A percentile compares a stretch with the other conserved stretches of the same genome.
phyloP scores from a whole-genome alignment of 2,888 invertebrate species.

The Drosophila meridionalis region DNA sequence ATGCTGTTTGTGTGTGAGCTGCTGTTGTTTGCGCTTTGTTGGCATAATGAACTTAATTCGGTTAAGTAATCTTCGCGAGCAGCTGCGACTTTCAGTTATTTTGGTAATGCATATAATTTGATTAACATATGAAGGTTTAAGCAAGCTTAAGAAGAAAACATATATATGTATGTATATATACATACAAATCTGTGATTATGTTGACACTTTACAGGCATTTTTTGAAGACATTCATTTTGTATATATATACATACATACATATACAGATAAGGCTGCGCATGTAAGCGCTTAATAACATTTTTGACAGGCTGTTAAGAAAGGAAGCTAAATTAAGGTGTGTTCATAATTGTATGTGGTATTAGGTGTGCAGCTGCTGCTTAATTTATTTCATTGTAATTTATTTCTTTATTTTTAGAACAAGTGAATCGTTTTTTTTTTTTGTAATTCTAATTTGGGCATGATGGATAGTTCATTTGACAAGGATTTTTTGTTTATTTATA shows the following conservation, averaged over 20 bases:
- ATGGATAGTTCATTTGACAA: neutral
- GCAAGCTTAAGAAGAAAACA: neutral
- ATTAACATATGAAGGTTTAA: constrained; percentile 62
- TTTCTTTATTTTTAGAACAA: neutral
- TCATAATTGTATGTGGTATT: neutral
- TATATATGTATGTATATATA: no score
- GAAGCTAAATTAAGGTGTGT: neutral
- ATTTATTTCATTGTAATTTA: neutral
- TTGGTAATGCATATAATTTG: constrained; percentile 51
- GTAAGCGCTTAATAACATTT: constrained; percentile 2
- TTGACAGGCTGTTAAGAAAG: neutral
- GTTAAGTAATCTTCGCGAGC: constrained; percentile 52
- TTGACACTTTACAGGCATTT: constrained; percentile 3
- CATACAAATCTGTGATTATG: neutral
- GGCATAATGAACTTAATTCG: constrained; percentile 71
- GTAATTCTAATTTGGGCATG: neutral
- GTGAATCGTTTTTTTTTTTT: neutral
- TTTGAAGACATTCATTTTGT: neutral
- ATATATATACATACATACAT: neutral
- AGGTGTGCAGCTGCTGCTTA: neutral
- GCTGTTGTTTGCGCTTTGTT: constrained; percentile 48
- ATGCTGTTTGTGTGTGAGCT: constrained; percentile 7
- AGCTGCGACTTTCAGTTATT: constrained; percentile 32
- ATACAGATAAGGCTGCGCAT: neutral
- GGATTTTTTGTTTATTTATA: neutral